Evolutionary conservation across 2,113 vertebrate species (phyloP).

Genomic region (Daboia siamensis): DNA sequence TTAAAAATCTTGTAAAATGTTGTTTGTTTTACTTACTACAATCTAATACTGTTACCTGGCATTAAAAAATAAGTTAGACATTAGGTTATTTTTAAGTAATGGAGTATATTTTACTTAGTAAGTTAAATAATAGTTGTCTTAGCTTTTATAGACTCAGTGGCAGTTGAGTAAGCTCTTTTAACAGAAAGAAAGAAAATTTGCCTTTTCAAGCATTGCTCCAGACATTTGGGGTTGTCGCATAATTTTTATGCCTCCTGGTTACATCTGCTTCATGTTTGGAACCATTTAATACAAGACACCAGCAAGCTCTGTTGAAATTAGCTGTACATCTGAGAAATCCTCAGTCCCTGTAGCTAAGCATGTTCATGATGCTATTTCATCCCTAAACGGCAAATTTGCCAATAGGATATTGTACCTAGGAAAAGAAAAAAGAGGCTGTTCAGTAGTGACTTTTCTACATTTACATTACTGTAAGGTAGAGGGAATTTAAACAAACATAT

Average conservation of each 20-base stretch:
- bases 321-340: neutral
- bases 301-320: neutral
- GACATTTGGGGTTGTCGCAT: neutral
- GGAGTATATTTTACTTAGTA: neutral
- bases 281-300: neutral
- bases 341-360: neutral
- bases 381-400: neutral
- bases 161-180: neutral
- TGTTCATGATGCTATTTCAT: neutral
- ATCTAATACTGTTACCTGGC: neutral
- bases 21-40: constrained; percentile 40
- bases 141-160: neutral
- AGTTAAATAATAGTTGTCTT: neutral
- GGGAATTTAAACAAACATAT: neutral
- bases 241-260: neutral
- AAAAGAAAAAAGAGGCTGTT: neutral
- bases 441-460: neutral
- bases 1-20: constrained; percentile 44
- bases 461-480: neutral
- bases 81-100: neutral
- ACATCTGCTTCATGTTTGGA: neutral
- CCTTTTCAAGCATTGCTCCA: neutral
- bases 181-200: neutral
- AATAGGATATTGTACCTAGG: neutral
- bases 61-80: neutral